Evolutionary conservation across 1,140 invertebrate genomes (phyloP).

Genomic region (Caenorhabditis remanei): DNA sequence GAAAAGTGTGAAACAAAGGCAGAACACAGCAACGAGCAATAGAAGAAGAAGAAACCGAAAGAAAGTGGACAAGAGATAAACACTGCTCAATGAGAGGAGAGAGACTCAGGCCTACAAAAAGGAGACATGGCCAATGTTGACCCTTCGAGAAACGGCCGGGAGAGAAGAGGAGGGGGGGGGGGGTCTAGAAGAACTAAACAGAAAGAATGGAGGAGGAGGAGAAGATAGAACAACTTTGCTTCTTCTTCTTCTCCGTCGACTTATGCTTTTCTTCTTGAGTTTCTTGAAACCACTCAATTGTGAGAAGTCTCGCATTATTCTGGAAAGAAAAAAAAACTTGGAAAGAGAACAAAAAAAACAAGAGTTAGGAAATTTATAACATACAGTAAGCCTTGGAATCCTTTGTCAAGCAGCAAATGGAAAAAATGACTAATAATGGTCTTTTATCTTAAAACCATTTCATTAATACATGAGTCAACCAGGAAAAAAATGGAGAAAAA

Average conservation of each 20-base stretch:
- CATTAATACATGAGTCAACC: too few relatives aligned
- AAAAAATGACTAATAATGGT: too few relatives aligned
- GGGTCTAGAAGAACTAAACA: slow-evolving; percentile 2
- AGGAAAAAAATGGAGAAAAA: too few relatives aligned
- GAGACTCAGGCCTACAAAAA: slow-evolving; percentile 4
- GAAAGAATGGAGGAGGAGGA: slow-evolving; percentile 24
- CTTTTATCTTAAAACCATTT: too few relatives aligned
- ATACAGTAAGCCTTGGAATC: too few relatives aligned
- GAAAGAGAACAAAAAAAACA: neutral
- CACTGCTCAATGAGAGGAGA: slow-evolving; percentile 16
- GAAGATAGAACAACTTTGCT: slow-evolving; percentile 46
- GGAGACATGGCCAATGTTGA: slow-evolving; percentile 43
- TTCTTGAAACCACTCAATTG: slow-evolving; percentile 7
- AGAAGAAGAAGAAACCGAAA: slow-evolving; percentile 48
- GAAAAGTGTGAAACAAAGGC: slow-evolving; percentile 30
- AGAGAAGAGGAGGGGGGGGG: slow-evolving; percentile 1
- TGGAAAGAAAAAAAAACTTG: too few relatives aligned
- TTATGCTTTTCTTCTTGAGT: neutral
- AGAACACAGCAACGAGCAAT: slow-evolving; percentile 11
- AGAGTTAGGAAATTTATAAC: too few relatives aligned
- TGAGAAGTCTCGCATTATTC: neutral
- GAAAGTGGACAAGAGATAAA: slow-evolving; percentile 44
- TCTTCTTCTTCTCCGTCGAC: neutral
- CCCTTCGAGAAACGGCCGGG: slow-evolving; percentile 34
- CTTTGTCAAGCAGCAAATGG: too few relatives aligned